These are phyloP conservation scores for Labeo catla DNA, from an alignment of 2,113 vertebrate species.

Conservation along the genomic window DNA sequence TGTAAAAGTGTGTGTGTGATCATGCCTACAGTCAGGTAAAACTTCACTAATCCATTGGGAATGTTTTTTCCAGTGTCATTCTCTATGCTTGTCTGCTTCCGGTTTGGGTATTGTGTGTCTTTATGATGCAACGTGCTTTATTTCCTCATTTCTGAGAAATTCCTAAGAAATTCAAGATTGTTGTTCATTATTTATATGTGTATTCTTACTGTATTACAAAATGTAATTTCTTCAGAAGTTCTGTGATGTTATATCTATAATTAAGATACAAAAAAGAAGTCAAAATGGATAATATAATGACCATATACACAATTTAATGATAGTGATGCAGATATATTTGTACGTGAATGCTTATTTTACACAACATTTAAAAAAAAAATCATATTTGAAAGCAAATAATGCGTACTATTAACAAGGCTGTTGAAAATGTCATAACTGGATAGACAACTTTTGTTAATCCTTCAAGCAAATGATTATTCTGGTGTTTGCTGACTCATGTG, in stretches of 20 bases:
- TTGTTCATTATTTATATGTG: too few species aligned
- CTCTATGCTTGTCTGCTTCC: neutral
- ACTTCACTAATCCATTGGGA: neutral
- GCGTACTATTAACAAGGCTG: too few species aligned
- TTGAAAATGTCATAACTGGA: neutral
- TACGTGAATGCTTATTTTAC: neutral
- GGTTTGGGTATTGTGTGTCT: neutral
- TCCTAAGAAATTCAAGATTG: too few species aligned
- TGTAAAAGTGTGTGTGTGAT: conserved; percentile 40
- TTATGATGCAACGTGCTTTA: neutral
- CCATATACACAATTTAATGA: too few species aligned
- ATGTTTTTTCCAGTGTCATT: neutral
- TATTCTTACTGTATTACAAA: too few species aligned
- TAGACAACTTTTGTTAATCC: neutral
- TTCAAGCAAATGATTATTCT: neutral
- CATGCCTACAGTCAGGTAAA: conserved; percentile 78
- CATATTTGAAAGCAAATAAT: too few species aligned
- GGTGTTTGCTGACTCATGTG: neutral
- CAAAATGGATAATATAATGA: too few species aligned
- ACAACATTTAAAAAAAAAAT: neutral
- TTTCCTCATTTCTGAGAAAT: neutral
- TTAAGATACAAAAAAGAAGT: too few species aligned
- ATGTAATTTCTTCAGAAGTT: too few species aligned
- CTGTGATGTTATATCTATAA: too few species aligned
- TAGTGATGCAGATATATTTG: too few species aligned